These are phyloP conservation scores for Centropristis striata DNA, from an alignment of 2,113 vertebrate genomes.

Conservation along the genomic window DNA sequence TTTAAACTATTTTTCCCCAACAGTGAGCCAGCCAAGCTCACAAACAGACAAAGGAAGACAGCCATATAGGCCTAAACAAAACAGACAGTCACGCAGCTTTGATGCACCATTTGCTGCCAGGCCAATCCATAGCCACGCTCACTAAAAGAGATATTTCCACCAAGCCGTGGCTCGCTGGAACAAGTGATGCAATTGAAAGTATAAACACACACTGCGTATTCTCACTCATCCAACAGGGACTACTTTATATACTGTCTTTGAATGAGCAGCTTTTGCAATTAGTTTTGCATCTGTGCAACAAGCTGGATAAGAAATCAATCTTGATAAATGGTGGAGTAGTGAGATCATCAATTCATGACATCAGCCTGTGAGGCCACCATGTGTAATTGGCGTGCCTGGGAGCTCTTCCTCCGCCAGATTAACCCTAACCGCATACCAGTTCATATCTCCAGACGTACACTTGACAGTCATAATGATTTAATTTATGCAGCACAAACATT, in stretches of 20 bases:
- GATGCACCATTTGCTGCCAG: slow-evolving; percentile 38
- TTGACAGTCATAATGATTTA: slow-evolving; percentile 38
- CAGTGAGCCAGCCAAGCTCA: slow-evolving; percentile 11
- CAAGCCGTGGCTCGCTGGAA: not conserved
- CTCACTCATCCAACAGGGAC: not conserved
- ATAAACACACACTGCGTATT: not conserved
- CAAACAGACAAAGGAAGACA: slow-evolving; percentile 39
- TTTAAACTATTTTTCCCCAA: slow-evolving; percentile 15
- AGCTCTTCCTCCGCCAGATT: slow-evolving; percentile 38
- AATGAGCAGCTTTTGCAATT: slow-evolving; percentile 28
- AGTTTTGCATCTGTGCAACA: slow-evolving; percentile 24
- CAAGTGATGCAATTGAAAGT: not conserved
- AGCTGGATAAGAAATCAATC: slow-evolving; percentile 47
- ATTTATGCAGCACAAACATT: slow-evolving; percentile 59
- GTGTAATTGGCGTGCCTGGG: slow-evolving; percentile 33
- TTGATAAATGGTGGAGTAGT: slow-evolving; percentile 32
- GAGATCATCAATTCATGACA: slow-evolving; percentile 37
- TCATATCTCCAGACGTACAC: slow-evolving; percentile 9
- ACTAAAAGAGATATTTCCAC: slow-evolving; percentile 1
- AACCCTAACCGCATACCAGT: slow-evolving; percentile 26
- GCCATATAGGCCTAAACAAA: slow-evolving; percentile 35
- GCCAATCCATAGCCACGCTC: not conserved
- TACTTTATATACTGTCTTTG: not conserved
- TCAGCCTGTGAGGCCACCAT: slow-evolving; percentile 17
- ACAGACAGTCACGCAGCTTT: slow-evolving; percentile 21